Percentiles rank a stretch among this genome's conserved stretches.
phyloP scores from a whole-genome alignment of 2,113 vertebrate species.

The Odobenus rosmarus region DNA sequence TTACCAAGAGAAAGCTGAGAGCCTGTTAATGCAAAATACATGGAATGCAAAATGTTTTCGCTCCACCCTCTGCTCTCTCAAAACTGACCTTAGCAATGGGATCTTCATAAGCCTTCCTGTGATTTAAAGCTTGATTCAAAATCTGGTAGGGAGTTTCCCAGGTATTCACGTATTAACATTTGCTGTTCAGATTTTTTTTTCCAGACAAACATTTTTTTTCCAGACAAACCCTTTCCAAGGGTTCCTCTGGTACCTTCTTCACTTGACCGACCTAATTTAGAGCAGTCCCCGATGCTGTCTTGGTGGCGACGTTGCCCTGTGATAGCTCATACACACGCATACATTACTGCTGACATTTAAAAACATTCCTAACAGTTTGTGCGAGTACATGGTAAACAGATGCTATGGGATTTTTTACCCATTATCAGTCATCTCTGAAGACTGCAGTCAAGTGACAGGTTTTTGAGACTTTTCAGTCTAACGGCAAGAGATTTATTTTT shows the following conservation, averaged over 20 bases:
- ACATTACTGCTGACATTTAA: constrained; percentile 87
- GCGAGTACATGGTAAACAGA: constrained; percentile 86
- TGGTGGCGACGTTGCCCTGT: constrained; percentile 66
- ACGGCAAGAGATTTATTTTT: constrained; percentile 88
- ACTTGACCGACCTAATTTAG: constrained; percentile 81
- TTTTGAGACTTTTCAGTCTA: constrained; percentile 86
- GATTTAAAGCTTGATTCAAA: constrained; percentile 65
- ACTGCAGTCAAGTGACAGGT: constrained; percentile 87
- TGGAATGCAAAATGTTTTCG: constrained; percentile 20
- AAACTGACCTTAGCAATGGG: constrained; percentile 49
- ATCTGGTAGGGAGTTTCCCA: constrained; percentile 68
- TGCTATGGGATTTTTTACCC: constrained; percentile 86
- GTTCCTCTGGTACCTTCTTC: constrained; percentile 44
- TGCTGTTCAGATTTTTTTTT: constrained; percentile 48
- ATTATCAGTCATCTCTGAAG: constrained; percentile 90
- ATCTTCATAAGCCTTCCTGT: constrained; percentile 61
- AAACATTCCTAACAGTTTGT: constrained; percentile 84
- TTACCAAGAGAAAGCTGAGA: constrained; percentile 81
- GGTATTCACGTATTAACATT: neutral
- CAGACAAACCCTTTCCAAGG: constrained; percentile 69
- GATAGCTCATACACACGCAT: constrained; percentile 81
- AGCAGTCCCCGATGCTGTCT: constrained; percentile 70
- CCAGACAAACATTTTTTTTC: constrained; percentile 66
- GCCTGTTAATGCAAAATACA: constrained; percentile 73
- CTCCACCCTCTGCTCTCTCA: constrained; percentile 50